Base-by-base conservation (phyloP, 1,140 invertebrate genomes). In the Gyrodactylus salaris region DNA sequence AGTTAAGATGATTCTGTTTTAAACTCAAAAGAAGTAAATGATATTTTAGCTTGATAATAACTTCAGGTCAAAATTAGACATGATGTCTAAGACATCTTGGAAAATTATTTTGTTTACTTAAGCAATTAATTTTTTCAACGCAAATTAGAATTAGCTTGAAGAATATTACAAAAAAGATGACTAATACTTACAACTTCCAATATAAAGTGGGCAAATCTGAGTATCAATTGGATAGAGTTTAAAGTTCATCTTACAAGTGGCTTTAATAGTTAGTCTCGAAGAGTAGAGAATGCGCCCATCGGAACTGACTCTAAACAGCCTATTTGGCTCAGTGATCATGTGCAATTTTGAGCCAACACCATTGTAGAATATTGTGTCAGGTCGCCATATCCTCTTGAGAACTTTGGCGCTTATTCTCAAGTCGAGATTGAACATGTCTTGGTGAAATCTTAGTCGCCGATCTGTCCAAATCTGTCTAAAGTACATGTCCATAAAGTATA, bases 171-270 rank as follows among this genome's bases (percentile, higher is more conserved):
- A 54, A 16, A 54, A 54, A 16, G 34, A n/a, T n/a, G n/a, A n/a
- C n/a, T n/a, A 69, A 69, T 26, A 54, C 72, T 73, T 24, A 94
- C 91, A 96, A 78, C 91, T 93, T 75, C 90, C 91, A 68, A 97
- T 83, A 76, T 89, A 86, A 16, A 96, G 83, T 20, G 91, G 90
- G 79, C 91, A 96, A 0, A 85, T 83, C 78, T 90, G 91, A 24
- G 86, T 84, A 82, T 96, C 92, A 89, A 96, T 93, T 1, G 94
- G 94, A 82, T 96, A 98, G 78, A 90, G 88, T 76, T 88, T 69
- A 1, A 78, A 76, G n/a, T 77, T 72, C 77, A 78, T 78, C 22
- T 75, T 74, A 69, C 77, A 78, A 1, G 76, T 71, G 27, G 77
- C 68, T 25, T 74, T 75, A 24, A 78, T 71, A 20, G 76, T 77